phyloP scores from a whole-genome alignment of 1,140 invertebrate genomes.

The Monochamus saltuarius region DNA sequence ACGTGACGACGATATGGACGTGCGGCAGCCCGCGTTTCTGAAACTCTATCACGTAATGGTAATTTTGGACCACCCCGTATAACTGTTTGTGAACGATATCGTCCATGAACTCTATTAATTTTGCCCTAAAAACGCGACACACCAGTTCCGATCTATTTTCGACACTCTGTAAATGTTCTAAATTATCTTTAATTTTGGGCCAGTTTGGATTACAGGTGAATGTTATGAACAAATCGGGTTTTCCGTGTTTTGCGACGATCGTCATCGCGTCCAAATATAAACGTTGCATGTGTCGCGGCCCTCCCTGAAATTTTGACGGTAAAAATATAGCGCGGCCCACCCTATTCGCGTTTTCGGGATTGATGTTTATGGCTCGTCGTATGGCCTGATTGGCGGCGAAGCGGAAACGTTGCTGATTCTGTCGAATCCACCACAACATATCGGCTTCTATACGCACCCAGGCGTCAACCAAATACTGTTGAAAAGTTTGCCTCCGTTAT shows the following conservation, averaged over 20 bases:
- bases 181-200: slow-evolving; percentile 7
- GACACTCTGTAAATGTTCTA: neutral
- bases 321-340: no score
- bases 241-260: slow-evolving; percentile 13
- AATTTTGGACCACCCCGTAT: neutral
- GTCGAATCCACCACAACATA: no score
- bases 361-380: no score
- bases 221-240: slow-evolving; percentile 19
- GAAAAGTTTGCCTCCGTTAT: no score
- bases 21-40: slow-evolving; percentile 15
- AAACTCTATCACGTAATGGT: slow-evolving; percentile 7
- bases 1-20: slow-evolving; percentile 5
- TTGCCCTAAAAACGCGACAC: slow-evolving; percentile 15
- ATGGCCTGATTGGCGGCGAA: no score
- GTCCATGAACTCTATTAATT: slow-evolving; percentile 16
- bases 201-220: slow-evolving; percentile 19
- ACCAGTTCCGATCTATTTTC: slow-evolving; percentile 20
- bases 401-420: no score
- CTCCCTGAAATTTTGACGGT: no score
- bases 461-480: no score
- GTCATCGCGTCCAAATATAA: slow-evolving; percentile 17
- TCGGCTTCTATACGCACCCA: no score
- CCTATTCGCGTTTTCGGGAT: no score
- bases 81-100: slow-evolving; percentile 8
- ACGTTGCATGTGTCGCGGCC: slow-evolving; percentile 1